Conservation (phyloP, 2,797 vertebrate genomes). For the Limnodromus scolopaceus region DNA sequence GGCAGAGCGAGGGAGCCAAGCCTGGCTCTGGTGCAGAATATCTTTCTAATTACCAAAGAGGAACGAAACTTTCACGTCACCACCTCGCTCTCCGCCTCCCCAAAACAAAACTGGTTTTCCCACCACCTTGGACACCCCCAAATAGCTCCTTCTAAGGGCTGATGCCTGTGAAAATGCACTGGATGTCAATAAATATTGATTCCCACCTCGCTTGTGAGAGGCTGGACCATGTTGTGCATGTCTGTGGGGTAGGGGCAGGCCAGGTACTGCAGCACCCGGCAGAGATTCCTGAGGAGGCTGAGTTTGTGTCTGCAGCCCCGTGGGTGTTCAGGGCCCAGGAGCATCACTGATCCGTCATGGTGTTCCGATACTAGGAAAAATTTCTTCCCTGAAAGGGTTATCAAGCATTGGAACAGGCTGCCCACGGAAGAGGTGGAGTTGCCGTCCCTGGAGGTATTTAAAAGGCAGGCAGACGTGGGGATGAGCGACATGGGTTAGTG, state of each 20-base stretch:
- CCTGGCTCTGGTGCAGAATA: background rate
- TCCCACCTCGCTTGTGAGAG: background rate
- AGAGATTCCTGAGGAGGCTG: background rate
- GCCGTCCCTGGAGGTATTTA: background rate
- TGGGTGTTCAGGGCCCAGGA: background rate
- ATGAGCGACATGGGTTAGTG: background rate
- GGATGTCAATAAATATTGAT: background rate
- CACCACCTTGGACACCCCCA: background rate
- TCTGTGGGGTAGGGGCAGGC: background rate
- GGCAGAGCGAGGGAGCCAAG: slow-evolving; percentile 20
- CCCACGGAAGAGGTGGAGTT: background rate
- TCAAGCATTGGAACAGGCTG: background rate
- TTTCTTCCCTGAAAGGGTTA: background rate
- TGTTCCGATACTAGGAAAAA: background rate
- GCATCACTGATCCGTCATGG: background rate
- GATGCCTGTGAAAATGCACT: background rate
- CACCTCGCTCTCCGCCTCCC: background rate
- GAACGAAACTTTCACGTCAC: background rate
- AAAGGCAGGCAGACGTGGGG: background rate
- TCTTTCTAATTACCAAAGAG: background rate
- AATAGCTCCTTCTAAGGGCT: background rate
- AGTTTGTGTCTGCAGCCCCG: background rate
- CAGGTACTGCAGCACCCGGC: no score
- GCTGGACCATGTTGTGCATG: background rate
- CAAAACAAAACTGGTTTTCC: background rate